These are phyloP conservation scores for Brachionus rubens DNA, from an alignment of 1,140 invertebrate genomes.

Conservation along the genomic window DNA sequence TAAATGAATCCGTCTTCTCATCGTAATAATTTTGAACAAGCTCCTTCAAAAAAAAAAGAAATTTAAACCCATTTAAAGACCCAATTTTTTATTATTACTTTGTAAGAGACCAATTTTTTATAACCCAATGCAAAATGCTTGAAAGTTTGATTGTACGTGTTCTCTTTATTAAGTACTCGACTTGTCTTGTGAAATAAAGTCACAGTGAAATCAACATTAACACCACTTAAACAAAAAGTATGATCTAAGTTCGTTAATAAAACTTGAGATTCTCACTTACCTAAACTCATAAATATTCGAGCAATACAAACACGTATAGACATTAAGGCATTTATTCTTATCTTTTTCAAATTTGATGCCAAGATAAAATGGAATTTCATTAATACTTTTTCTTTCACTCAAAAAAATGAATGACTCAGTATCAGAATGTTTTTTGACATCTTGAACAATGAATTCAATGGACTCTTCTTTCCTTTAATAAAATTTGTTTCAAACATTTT, in stretches of 20 bases:
- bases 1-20: too few relatives aligned
- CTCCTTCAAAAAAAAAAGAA: too few relatives aligned
- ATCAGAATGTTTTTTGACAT: neutral
- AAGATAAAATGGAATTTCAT: neutral
- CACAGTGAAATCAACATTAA: neutral
- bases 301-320: slow-evolving; percentile 13
- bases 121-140: neutral
- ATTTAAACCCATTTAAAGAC: too few relatives aligned
- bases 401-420: neutral
- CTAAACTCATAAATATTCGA: neutral
- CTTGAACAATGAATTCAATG: neutral
- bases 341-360: neutral
- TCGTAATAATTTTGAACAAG: too few relatives aligned
- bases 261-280: neutral
- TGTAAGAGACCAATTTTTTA: neutral
- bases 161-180: neutral
- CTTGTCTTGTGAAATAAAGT: neutral
- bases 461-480: too few relatives aligned
- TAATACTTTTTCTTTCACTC: neutral
- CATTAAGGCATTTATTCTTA: neutral
- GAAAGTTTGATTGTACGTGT: neutral
- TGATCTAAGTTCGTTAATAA: neutral
- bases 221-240: neutral
- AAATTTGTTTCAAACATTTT: too few relatives aligned
- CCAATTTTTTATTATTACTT: too few relatives aligned